Evolutionary conservation across 2,797 vertebrate species (phyloP), one percentile per base, ranked within the genome.

Genomic region (Hyperoplus immaculatus): DNA sequence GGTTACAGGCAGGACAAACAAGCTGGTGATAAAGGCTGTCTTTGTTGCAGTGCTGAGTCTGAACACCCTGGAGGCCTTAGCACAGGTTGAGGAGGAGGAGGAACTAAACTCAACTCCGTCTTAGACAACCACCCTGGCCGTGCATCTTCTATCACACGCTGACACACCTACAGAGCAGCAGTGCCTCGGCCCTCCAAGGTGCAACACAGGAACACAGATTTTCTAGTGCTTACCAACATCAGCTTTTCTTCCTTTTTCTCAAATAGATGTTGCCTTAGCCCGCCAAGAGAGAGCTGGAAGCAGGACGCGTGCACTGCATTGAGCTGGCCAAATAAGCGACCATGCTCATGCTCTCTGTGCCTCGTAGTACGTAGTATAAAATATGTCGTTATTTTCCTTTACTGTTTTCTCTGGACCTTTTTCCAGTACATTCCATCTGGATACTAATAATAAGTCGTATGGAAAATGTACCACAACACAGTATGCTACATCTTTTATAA

Each of bases 1-100:
- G 78, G 78, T 69, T 78, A 81, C 79, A 87, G 85, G 75, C 83
- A 82, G 81, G 68, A 86, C 84, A 80, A 86, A 89, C 80, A 85
- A 69, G 69, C 82, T n/a, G 67, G 72, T 83, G 87, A 90, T 89
- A 86, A 87, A 89, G 84, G 81, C 70, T 29, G 55, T 36, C 79
- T 93, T 90, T 91, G 86, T 86, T 86, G 87, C 68, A 3, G 67
- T 70, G 60, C 75, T 69, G 74, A 84, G 75, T 83, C 75, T 81
- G 68, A 83, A 89, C 61, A 76, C 88, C 88, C 84, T 11, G 43
- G 83, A 89, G 83, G 84, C 53, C 64, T 65, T 5, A 57, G 70
- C 77, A 60, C 55, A 47, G 63, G 73, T 60, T 29, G 69, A 82
- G 68, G 18, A 70, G 45, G 63, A 83, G 60, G 76, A 59, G 57